Evolutionary conservation across 2,888 invertebrate species (phyloP).

Genomic region (Troides helena): DNA sequence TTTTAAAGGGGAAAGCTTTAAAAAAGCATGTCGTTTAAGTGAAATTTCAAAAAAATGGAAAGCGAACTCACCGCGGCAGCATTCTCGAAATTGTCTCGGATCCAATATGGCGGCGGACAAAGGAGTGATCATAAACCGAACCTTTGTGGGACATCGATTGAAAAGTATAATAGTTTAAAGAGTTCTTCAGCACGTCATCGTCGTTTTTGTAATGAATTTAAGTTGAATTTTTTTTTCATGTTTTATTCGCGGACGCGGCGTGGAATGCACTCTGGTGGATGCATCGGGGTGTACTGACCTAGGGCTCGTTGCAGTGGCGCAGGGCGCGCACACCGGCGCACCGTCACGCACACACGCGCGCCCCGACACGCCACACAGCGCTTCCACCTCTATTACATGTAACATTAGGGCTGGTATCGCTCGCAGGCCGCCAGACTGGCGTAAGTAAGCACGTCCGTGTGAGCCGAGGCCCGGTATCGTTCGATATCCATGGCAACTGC

Average conservation of each 20-base stretch:
- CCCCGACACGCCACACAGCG: slow-evolving; percentile 8
- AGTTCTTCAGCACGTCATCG: slow-evolving; percentile 28
- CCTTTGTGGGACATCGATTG: slow-evolving; percentile 31
- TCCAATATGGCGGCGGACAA: slow-evolving; percentile 59
- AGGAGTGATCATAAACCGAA: slow-evolving; percentile 40
- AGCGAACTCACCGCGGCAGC: slow-evolving; percentile 52
- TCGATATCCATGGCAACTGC: slow-evolving; percentile 39
- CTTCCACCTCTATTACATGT: slow-evolving; percentile 25
- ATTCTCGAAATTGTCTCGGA: slow-evolving; percentile 38
- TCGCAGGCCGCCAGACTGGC: slow-evolving; percentile 4
- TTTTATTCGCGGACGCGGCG: slow-evolving; percentile 33
- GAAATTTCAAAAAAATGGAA: slow-evolving; percentile 47
- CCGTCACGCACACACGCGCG: slow-evolving; percentile 34
- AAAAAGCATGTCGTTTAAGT: slow-evolving; percentile 1
- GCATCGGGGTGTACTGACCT: slow-evolving; percentile 53
- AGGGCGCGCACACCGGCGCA: slow-evolving; percentile 43
- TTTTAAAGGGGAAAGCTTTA: background rate
- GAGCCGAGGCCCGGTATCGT: slow-evolving; percentile 31
- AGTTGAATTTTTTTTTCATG: slow-evolving; percentile 39
- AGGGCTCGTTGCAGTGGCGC: slow-evolving; percentile 50
- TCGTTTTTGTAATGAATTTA: slow-evolving; percentile 18
- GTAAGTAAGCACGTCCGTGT: slow-evolving; percentile 18
- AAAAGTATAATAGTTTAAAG: slow-evolving; percentile 17
- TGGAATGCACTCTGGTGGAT: slow-evolving; percentile 45
- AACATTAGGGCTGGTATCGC: slow-evolving; percentile 9